A percentile compares a stretch with the other conserved stretches of the same genome.
Conservation (phyloP, 2,888 invertebrate genomes). For the Heliothis peltigera region DNA sequence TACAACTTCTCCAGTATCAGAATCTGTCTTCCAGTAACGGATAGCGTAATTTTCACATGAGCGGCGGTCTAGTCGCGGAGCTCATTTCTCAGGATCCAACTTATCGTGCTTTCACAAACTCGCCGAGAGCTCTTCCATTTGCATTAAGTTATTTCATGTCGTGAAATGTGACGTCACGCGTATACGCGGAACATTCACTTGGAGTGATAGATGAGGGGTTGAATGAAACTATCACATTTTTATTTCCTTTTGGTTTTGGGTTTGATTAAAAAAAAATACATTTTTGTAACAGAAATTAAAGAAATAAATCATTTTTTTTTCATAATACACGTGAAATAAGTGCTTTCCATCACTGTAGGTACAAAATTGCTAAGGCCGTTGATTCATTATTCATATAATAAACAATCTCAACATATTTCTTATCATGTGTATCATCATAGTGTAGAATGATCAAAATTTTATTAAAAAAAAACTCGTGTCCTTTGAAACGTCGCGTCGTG, state of each 20-base stretch:
- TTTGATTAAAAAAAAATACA: too few species aligned
- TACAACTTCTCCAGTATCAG: slow-evolving; percentile 32
- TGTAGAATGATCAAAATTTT: not conserved
- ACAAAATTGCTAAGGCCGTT: too few species aligned
- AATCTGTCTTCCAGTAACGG: slow-evolving; percentile 67
- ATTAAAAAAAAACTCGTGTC: not conserved
- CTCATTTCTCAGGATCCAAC: slow-evolving; percentile 77
- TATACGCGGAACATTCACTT: slow-evolving; percentile 57
- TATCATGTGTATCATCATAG: not conserved
- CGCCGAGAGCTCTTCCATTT: slow-evolving; percentile 68
- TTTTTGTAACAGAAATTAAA: too few species aligned
- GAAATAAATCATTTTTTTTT: too few species aligned
- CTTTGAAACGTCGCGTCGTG: slow-evolving; percentile 25
- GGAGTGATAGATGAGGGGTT: slow-evolving; percentile 59
- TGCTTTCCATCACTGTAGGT: too few species aligned
- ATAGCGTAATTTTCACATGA: slow-evolving; percentile 67
- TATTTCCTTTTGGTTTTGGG: not conserved
- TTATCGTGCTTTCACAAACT: slow-evolving; percentile 75
- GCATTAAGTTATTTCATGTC: slow-evolving; percentile 66
- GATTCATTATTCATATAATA: too few species aligned
- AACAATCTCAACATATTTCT: too few species aligned
- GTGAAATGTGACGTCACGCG: slow-evolving; percentile 61
- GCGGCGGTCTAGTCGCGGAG: slow-evolving; percentile 43
- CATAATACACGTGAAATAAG: too few species aligned
- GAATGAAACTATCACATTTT: slow-evolving; percentile 24